phyloP scores from a whole-genome alignment of 2,113 vertebrate species.

The Acrocephalus arundinaceus region DNA sequence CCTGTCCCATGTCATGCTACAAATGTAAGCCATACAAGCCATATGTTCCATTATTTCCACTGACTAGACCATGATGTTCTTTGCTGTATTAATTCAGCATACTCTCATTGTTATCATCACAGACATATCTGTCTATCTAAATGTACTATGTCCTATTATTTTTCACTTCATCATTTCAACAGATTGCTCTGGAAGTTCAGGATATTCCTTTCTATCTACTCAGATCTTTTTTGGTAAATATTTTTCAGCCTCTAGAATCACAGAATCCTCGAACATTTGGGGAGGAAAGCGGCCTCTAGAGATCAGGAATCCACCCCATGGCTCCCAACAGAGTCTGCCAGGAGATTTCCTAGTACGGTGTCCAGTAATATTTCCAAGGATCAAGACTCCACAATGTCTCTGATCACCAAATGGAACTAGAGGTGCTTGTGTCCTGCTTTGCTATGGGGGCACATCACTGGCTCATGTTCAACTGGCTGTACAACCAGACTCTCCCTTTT shows the following conservation, averaged over 20 bases:
- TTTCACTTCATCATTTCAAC: background rate
- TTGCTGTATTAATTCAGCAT: background rate
- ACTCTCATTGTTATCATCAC: background rate
- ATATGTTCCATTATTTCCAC: background rate
- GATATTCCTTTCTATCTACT: background rate
- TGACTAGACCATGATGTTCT: background rate
- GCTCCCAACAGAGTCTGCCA: background rate
- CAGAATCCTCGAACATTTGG: background rate
- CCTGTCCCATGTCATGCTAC: background rate
- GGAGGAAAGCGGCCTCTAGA: background rate
- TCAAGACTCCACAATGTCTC: background rate
- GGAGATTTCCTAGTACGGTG: background rate
- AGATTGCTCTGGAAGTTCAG: background rate
- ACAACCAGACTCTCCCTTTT: background rate
- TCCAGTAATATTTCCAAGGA: background rate
- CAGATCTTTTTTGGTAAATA: background rate
- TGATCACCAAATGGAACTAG: background rate
- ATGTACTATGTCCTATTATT: background rate
- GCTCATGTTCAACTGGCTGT: background rate
- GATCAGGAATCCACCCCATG: background rate
- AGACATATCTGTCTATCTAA: background rate
- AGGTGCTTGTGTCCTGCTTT: background rate
- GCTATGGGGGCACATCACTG: fast-evolving
- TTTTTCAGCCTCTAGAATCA: background rate
- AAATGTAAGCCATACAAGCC: background rate